Percentiles rank a stretch among this genome's conserved stretches.
Conservation (phyloP, 2,888 invertebrate species). For the Chydorus sphaericus region DNA sequence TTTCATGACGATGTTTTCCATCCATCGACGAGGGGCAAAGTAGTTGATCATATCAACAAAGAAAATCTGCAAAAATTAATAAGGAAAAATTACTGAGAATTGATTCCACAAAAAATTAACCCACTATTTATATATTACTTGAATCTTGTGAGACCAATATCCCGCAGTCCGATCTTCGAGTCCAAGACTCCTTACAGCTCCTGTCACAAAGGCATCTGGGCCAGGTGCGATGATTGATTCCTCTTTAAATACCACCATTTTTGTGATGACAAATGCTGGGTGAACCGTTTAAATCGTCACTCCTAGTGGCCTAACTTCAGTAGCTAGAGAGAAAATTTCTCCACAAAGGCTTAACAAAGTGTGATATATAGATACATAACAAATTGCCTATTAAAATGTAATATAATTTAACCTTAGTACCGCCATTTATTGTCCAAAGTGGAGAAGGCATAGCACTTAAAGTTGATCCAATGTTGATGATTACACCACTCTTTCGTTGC, state of each 20-base stretch:
- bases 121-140: neutral
- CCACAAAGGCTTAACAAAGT: conserved; percentile 46
- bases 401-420: conserved; percentile 69
- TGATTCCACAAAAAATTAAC: too few relatives aligned
- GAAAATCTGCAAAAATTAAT: too few relatives aligned
- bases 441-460: conserved; percentile 67
- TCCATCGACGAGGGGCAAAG: too few relatives aligned
- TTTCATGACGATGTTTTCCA: too few relatives aligned
- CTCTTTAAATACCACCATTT: conserved; percentile 56
- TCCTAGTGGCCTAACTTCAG: conserved; percentile 52
- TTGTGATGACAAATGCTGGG: conserved; percentile 81
- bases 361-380: neutral
- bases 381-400: neutral
- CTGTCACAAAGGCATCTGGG: conserved; percentile 22
- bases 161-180: conserved; percentile 29
- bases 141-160: conserved; percentile 28
- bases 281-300: conserved; percentile 64
- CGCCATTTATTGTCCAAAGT: conserved; percentile 67
- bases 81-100: too few relatives aligned
- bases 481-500: conserved; percentile 58
- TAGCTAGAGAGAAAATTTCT: conserved; percentile 58
- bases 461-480: conserved; percentile 79
- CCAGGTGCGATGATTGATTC: conserved; percentile 21
- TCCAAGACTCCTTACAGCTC: conserved; percentile 31
- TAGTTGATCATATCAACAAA: too few relatives aligned